Conservation (phyloP, 2,113 vertebrate species). For the Puma concolor region DNA sequence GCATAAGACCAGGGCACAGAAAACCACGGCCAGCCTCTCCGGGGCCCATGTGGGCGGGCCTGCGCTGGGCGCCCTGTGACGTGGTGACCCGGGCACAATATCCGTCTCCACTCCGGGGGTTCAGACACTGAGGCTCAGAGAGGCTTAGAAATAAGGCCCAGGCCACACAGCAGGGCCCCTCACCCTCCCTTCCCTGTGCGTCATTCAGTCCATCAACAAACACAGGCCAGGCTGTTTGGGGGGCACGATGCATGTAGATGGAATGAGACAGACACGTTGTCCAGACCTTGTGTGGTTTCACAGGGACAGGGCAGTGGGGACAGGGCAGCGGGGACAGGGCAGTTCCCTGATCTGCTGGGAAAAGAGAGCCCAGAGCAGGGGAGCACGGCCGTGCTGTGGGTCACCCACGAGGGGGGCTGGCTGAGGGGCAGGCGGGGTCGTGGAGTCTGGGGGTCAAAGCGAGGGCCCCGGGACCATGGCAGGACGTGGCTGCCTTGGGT, state of each 20-base stretch:
- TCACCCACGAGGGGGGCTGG: background rate
- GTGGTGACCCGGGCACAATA: rapidly evolving
- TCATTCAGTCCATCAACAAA: background rate
- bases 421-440: rapidly evolving
- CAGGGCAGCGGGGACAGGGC: rapidly evolving
- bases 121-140: background rate
- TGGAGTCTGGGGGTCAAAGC: background rate
- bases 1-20: rapidly evolving
- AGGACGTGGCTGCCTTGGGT: background rate
- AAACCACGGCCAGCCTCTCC: rapidly evolving
- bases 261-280: background rate
- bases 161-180: background rate
- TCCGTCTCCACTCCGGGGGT: rapidly evolving
- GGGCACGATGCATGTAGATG: rapidly evolving
- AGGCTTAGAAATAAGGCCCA: background rate
- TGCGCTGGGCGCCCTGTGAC: rapidly evolving
- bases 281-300: rapidly evolving
- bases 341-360: rapidly evolving
- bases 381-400: rapidly evolving
- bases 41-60: rapidly evolving
- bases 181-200: rapidly evolving
- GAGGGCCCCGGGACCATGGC: background rate
- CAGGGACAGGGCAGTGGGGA: rapidly evolving
- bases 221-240: background rate
- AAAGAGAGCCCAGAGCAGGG: background rate